These are phyloP conservation scores for Alligator mississippiensis DNA, from an alignment of 2,113 vertebrate species.

Conservation along the genomic window DNA sequence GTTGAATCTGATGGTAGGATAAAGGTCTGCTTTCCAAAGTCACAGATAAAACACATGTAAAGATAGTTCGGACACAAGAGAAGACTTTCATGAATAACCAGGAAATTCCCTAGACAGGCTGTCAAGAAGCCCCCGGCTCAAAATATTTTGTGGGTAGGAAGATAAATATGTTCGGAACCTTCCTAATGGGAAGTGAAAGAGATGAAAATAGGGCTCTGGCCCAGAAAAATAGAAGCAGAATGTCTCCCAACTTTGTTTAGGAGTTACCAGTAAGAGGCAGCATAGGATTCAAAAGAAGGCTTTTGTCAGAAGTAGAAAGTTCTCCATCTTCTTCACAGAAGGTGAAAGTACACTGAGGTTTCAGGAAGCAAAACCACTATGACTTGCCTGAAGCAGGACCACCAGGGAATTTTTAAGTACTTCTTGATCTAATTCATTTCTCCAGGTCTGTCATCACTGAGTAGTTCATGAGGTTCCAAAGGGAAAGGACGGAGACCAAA, in stretches of 20 bases:
- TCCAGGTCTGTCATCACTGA: background rate
- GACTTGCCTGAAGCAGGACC: background rate
- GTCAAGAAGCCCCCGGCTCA: background rate
- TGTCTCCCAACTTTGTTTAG: background rate
- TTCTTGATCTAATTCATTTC: background rate
- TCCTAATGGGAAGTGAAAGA: background rate
- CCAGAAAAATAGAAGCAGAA: background rate
- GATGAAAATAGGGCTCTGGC: background rate
- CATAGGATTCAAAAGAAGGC: background rate
- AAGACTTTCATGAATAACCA: background rate
- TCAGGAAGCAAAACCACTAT: background rate
- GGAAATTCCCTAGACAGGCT: background rate
- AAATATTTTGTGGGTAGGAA: background rate
- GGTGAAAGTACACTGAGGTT: background rate
- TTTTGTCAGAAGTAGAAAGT: background rate
- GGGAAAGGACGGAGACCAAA: background rate
- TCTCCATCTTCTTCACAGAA: background rate
- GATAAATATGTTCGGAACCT: background rate
- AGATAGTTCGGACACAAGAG: background rate
- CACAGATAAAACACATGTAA: background rate
- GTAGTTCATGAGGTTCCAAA: background rate
- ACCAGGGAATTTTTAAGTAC: background rate
- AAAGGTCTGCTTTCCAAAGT: background rate
- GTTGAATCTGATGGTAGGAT: background rate
- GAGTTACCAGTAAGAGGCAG: background rate